Conservation (phyloP, 2,888 invertebrate genomes). For the Cistogaster globosa region DNA sequence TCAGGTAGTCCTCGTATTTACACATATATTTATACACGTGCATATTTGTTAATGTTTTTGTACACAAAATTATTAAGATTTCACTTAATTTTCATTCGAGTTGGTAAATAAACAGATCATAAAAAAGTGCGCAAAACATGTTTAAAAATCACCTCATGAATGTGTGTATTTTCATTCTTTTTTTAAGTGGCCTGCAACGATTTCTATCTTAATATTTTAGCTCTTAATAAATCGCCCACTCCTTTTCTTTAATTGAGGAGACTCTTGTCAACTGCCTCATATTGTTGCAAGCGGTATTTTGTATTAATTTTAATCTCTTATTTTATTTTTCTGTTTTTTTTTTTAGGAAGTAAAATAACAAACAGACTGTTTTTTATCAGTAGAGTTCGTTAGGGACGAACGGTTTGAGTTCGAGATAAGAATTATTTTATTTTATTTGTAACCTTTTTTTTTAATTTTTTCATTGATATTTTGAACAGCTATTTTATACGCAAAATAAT, state of each 20-base stretch:
- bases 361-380: slow-evolving; percentile 34
- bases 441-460: slow-evolving; percentile 25
- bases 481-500: slow-evolving; percentile 64
- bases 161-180: not conserved
- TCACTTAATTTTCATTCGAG: slow-evolving; percentile 1
- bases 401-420: slow-evolving; percentile 46
- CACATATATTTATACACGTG: not conserved
- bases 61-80: not conserved
- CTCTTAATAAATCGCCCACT: slow-evolving; percentile 36
- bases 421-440: slow-evolving; percentile 34
- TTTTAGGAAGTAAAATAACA: slow-evolving; percentile 32
- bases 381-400: slow-evolving; percentile 45
- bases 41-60: too few species aligned
- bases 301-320: slow-evolving; percentile 27
- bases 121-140: slow-evolving; percentile 26
- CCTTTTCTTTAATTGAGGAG: not conserved
- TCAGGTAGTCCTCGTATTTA: not conserved
- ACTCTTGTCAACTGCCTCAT: not conserved
- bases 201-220: slow-evolving; percentile 43
- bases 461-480: slow-evolving; percentile 47
- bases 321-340: slow-evolving; percentile 4
- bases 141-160: not conserved
- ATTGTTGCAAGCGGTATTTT: slow-evolving; percentile 13
- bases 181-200: slow-evolving; percentile 13
- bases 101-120: not conserved